Conservation (phyloP, 2,113 vertebrate species). For the Eudyptes chrysolophus region DNA sequence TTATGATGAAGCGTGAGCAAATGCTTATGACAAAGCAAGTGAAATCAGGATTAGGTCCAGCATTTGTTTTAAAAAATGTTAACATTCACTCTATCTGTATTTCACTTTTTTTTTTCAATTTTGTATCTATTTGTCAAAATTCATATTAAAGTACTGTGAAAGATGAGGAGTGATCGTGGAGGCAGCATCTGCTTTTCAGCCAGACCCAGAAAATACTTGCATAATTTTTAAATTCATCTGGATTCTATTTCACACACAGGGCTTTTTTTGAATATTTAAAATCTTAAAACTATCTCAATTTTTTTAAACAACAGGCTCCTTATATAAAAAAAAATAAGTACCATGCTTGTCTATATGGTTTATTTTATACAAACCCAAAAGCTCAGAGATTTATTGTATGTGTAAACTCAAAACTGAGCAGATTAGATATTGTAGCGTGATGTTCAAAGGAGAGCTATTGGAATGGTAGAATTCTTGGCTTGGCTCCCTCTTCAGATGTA, state of each 20-base stretch:
- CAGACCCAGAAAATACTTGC: background rate
- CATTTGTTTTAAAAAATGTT: background rate
- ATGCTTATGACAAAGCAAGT: background rate
- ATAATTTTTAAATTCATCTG: constrained; percentile 36
- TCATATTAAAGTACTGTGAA: background rate
- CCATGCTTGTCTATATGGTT: background rate
- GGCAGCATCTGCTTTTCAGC: constrained; percentile 2
- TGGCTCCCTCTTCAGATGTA: constrained; percentile 80
- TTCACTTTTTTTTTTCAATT: background rate
- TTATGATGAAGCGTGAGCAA: background rate
- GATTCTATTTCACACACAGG: background rate
- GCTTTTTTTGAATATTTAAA: background rate
- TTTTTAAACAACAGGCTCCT: background rate
- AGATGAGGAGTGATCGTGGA: background rate
- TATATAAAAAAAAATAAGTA: background rate
- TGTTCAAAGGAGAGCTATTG: constrained; percentile 75
- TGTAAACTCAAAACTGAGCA: constrained; percentile 50
- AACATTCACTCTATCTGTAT: background rate
- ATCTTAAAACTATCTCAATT: background rate
- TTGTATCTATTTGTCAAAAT: background rate
- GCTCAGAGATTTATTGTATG: constrained; percentile 19
- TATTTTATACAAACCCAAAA: constrained; percentile 26
- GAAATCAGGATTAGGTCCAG: background rate
- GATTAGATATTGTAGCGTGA: constrained; percentile 69
- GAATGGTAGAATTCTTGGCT: constrained; percentile 76